Conservation (phyloP, 2,113 vertebrate species). For the Lycaon pictus region DNA sequence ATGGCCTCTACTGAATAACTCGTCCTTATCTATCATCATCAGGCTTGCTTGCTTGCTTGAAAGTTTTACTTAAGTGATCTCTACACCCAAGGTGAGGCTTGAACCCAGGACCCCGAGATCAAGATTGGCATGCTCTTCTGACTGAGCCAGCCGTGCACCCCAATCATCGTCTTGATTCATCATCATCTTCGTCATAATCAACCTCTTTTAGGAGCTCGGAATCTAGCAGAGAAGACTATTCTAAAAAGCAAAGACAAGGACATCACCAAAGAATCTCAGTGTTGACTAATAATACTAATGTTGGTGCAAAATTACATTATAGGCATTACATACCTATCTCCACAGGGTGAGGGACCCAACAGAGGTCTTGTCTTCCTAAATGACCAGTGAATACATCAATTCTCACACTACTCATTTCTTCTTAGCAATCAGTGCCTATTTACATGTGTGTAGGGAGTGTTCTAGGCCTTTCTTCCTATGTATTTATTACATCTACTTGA, state of each 20-base stretch:
- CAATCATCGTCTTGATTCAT: not conserved
- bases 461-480: not conserved
- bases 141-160: not conserved
- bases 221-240: not conserved
- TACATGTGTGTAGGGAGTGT: not conserved
- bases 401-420: slow-evolving; percentile 13
- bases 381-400: not conserved
- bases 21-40: not conserved
- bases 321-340: not conserved
- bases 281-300: not conserved
- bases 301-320: not conserved
- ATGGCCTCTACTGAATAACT: not conserved
- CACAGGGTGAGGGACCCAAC: not conserved
- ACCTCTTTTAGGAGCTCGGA: not conserved
- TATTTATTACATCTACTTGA: slow-evolving; percentile 12
- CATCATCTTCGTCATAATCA: not conserved
- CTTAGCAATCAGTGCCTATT: not conserved
- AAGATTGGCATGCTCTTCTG: not conserved
- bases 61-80: not conserved
- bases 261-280: not conserved
- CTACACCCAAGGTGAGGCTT: not conserved
- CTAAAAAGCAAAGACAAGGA: not conserved
- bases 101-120: not conserved
- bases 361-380: not conserved
- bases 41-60: too few species aligned